These are phyloP conservation scores for Cyprinella venusta DNA, from an alignment of 2,797 vertebrate species.

Conservation along the genomic window DNA sequence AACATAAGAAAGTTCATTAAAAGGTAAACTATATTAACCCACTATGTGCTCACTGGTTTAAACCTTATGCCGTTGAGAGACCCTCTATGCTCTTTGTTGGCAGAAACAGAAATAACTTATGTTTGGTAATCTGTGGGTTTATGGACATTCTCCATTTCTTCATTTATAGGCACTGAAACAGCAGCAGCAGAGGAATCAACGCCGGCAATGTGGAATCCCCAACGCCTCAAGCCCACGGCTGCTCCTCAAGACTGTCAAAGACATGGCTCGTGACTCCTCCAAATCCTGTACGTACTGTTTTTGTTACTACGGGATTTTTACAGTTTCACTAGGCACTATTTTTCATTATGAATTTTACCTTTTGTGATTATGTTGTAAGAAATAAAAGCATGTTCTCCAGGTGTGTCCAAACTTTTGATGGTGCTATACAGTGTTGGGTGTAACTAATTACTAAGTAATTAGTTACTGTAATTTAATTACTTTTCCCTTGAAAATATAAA, in stretches of 20 bases:
- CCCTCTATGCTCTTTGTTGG: background rate
- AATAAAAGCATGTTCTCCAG: background rate
- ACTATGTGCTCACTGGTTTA: background rate
- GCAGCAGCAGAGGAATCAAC: constrained; percentile 90
- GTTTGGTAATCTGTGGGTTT: background rate
- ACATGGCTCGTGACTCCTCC: constrained; percentile 74
- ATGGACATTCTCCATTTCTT: background rate
- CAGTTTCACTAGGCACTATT: background rate
- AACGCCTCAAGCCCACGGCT: constrained; percentile 83
- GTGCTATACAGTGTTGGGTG: no score
- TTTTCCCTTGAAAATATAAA: no score
- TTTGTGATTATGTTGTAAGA: no score
- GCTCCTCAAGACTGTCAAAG: constrained; percentile 88
- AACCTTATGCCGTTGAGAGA: background rate
- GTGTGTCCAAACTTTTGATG: background rate
- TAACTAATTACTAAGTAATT: no score
- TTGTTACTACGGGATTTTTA: background rate
- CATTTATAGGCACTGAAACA: constrained; percentile 90
- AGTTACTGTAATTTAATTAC: no score
- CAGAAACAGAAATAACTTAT: background rate
- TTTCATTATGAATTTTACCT: no score
- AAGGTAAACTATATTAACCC: background rate
- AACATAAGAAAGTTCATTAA: background rate
- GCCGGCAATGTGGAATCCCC: constrained; percentile 85
- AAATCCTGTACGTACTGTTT: constrained; percentile 74